Evolutionary conservation across 2,888 invertebrate genomes (phyloP).

Genomic region (Ormyrus thymus): DNA sequence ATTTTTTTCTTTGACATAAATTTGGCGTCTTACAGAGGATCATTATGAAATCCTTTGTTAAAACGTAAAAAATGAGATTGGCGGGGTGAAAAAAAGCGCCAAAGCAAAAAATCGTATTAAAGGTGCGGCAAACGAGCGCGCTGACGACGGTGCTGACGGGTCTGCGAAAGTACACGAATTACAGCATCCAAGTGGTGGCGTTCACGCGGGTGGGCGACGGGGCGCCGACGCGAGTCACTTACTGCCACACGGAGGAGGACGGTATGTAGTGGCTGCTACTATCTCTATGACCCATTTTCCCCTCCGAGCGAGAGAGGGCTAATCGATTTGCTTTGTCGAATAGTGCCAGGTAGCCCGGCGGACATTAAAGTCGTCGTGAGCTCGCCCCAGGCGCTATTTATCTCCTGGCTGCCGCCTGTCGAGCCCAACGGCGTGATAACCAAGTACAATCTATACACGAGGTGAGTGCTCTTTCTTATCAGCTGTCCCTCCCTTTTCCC

Average conservation of each 20-base stretch:
- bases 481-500: background rate
- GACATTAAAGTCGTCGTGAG: slow-evolving; percentile 88
- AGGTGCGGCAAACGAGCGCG: slow-evolving; percentile 81
- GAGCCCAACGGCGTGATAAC: slow-evolving; percentile 86
- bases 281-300: slow-evolving; percentile 23
- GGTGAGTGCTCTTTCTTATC: slow-evolving; percentile 65
- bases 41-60: no score
- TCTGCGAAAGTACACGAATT: slow-evolving; percentile 86
- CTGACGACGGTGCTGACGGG: slow-evolving; percentile 83
- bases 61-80: no score
- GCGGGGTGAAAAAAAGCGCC: no score
- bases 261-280: slow-evolving; percentile 74
- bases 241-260: slow-evolving; percentile 87
- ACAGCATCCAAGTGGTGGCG: slow-evolving; percentile 87
- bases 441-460: slow-evolving; percentile 84
- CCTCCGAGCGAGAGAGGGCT: slow-evolving; percentile 10
- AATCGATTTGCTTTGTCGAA: slow-evolving; percentile 52
- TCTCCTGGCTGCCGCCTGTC: slow-evolving; percentile 86
- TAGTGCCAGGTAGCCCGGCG: slow-evolving; percentile 87
- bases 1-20: no score
- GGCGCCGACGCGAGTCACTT: slow-evolving; percentile 80
- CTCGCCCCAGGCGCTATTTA: slow-evolving; percentile 83
- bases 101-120: background rate
- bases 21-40: no score
- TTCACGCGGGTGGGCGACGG: slow-evolving; percentile 88